Conservation (phyloP, 2,113 vertebrate species). For the Anoplopoma fimbria region DNA sequence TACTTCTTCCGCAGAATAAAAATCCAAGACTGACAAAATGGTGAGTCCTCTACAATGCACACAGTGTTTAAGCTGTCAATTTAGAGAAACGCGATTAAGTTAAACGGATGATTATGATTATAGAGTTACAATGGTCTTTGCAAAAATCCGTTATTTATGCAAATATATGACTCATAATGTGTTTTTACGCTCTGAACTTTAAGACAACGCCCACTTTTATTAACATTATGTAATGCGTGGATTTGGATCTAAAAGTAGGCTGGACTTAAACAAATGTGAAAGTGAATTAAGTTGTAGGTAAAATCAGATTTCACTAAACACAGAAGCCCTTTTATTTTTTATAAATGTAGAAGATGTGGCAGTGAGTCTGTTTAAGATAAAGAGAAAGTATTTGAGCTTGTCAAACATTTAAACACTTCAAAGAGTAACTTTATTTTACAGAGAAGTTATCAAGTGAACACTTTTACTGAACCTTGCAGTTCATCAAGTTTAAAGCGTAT, state of each 20-base stretch:
- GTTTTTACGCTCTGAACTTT: slow-evolving; percentile 17
- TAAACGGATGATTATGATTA: too few relatives aligned
- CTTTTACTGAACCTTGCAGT: background rate
- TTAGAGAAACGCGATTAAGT: background rate
- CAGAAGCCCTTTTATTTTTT: background rate
- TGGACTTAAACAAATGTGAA: background rate
- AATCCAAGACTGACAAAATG: slow-evolving; percentile 58
- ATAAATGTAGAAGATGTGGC: background rate
- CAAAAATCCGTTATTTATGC: slow-evolving; percentile 70
- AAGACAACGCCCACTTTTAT: slow-evolving; percentile 65
- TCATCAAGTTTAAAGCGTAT: background rate
- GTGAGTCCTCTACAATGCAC: slow-evolving; percentile 61
- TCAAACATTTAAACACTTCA: background rate
- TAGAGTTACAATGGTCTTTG: background rate
- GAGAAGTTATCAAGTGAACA: background rate
- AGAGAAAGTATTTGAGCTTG: background rate
- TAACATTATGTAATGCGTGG: slow-evolving; percentile 27
- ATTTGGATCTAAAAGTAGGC: background rate
- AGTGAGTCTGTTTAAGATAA: background rate
- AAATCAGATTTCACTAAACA: too few relatives aligned
- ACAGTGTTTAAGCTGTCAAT: background rate
- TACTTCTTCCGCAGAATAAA: slow-evolving; percentile 7
- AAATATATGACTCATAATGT: slow-evolving; percentile 55
- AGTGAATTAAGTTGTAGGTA: background rate
- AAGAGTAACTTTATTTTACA: background rate